Conservation (phyloP, 2,113 vertebrate species). For the Sander lucioperca region DNA sequence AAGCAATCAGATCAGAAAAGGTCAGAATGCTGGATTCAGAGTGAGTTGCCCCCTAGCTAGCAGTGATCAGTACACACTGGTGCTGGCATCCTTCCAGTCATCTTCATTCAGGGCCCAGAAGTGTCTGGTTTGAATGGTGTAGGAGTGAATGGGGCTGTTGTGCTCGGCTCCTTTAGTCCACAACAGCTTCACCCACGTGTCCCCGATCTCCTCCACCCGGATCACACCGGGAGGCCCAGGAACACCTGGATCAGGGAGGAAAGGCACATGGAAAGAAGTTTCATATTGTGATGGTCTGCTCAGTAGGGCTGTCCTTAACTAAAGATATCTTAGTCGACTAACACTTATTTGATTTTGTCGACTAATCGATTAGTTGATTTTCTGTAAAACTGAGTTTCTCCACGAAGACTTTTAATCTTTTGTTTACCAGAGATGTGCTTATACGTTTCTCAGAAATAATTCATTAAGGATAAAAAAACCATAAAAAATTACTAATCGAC, state of each 20-base stretch:
- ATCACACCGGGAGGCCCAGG: constrained; percentile 96
- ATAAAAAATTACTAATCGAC: too few relatives aligned
- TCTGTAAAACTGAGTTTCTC: too few relatives aligned
- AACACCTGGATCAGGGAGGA: constrained; percentile 82
- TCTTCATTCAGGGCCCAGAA: constrained; percentile 87
- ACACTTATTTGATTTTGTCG: too few relatives aligned
- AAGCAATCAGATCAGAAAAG: background rate
- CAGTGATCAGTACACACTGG: constrained; percentile 83
- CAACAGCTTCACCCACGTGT: constrained; percentile 89
- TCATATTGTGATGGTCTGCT: background rate
- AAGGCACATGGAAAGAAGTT: background rate
- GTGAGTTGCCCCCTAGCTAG: constrained; percentile 35
- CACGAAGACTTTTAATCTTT: too few relatives aligned
- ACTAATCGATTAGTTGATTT: too few relatives aligned
- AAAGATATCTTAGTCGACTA: too few relatives aligned
- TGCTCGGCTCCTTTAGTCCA: constrained; percentile 95
- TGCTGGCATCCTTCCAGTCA: constrained; percentile 94
- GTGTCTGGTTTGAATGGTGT: constrained; percentile 91
- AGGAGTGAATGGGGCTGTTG: constrained; percentile 92
- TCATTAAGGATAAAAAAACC: too few relatives aligned
- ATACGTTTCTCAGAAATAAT: too few relatives aligned
- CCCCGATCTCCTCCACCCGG: constrained; percentile 90
- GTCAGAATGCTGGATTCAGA: background rate
- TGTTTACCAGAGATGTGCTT: too few relatives aligned
- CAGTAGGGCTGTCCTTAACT: too few relatives aligned